These are phyloP conservation scores for Fissipunctia ypsillon DNA, from an alignment of 2,888 invertebrate species.

Conservation along the genomic window DNA sequence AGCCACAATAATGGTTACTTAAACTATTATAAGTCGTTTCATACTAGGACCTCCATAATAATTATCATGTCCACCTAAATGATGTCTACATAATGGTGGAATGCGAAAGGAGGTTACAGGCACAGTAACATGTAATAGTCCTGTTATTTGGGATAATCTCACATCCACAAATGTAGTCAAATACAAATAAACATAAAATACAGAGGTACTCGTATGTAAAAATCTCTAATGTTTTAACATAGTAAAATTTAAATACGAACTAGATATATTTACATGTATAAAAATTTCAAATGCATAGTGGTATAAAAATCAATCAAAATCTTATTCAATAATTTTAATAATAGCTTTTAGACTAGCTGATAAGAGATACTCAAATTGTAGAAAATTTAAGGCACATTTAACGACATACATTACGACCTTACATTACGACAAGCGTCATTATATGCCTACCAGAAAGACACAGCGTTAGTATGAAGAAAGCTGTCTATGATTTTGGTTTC, in stretches of 20 bases:
- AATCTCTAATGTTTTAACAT: conserved; percentile 62
- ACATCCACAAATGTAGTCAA: conserved; percentile 28
- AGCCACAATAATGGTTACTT: conserved; percentile 26
- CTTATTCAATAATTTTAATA: conserved; percentile 49
- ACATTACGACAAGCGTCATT: conserved; percentile 10
- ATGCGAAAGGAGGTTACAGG: conserved; percentile 53
- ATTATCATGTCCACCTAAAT: conserved; percentile 19
- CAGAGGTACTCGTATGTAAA: conserved; percentile 60
- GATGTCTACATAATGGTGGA: conserved; percentile 47
- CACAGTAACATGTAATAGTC: conserved; percentile 4
- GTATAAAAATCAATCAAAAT: conserved; percentile 33
- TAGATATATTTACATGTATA: conserved; percentile 47
- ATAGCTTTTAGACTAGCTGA: conserved; percentile 61
- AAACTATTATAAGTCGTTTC: conserved; percentile 18
- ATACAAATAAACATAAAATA: conserved; percentile 34
- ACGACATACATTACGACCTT: no score
- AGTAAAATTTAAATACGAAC: conserved; percentile 49
- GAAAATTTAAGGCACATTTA: conserved; percentile 51
- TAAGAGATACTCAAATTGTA: conserved; percentile 56
- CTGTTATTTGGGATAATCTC: conserved; percentile 41
- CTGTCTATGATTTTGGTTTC: no score
- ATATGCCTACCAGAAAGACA: no score
- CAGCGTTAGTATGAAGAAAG: no score
- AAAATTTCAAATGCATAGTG: conserved; percentile 27
- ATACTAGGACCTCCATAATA: conserved; percentile 19